Evolutionary conservation across 2,113 vertebrate species (phyloP).

Genomic region (Nansenia antarctica): DNA sequence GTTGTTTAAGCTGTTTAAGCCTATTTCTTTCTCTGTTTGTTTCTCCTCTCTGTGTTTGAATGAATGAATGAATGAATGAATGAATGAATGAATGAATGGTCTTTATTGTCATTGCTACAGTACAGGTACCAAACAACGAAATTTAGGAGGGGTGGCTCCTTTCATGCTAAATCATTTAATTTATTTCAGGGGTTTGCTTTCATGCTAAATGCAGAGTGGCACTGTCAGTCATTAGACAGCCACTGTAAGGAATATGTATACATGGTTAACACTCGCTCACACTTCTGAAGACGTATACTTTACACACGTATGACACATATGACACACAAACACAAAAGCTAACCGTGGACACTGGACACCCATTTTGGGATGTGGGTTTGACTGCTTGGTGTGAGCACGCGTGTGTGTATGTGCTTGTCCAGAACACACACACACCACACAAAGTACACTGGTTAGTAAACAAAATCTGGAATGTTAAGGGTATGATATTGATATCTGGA

Average conservation of each 20-base stretch:
- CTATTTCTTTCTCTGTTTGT: background rate
- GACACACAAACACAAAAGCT: background rate
- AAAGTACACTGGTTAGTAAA: background rate
- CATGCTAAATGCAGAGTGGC: conserved; percentile 44
- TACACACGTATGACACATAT: conserved; percentile 22
- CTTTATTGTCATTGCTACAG: no score
- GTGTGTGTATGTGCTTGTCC: background rate
- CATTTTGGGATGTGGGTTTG: background rate
- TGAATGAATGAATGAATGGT: no score
- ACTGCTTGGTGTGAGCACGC: no score
- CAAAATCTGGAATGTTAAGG: no score
- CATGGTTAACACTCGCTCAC: conserved; percentile 1
- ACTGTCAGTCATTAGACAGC: conserved; percentile 55
- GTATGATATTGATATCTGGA: no score
- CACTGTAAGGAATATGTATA: conserved; percentile 25
- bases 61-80: no score
- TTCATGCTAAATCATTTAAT: no score
- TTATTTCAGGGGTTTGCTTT: no score
- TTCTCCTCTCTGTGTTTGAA: background rate
- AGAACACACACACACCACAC: background rate
- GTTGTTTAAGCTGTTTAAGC: background rate
- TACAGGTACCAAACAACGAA: no score
- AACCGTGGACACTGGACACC: background rate
- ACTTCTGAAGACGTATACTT: conserved; percentile 1
- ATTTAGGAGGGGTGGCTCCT: no score